Base-by-base conservation (phyloP, 2,113 vertebrate genomes). In the Glaucomys volans region DNA sequence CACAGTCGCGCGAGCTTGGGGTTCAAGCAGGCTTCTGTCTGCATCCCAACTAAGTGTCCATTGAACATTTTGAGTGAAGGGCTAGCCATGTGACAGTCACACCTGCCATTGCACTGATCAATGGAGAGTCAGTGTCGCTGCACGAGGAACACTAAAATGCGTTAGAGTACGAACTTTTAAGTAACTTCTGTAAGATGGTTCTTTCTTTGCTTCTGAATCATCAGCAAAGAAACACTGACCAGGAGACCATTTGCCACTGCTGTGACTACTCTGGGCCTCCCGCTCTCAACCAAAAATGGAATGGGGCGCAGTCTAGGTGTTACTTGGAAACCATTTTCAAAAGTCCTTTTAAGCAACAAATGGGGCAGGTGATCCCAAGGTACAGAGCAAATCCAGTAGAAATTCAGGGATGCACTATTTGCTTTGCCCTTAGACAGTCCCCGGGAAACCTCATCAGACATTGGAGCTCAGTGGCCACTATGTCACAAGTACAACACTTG, bases 261-360 rank as follows among this genome's bases (percentile, higher is more conserved):
- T 28, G 35, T 71, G 32, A 83, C 13, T 13, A 12, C 12, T 6
- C 10, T 37, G 16, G 18, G 20, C n/a, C 42, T 71, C 35, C 71
- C n/a, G 50, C 7, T 18, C 16, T 95, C 37, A 59, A 30, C 62
- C 52, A n/a, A 26, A 72, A 86, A 57, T 52, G 22, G 40, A 83
- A 42, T 32, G 13, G 28, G 74, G 28, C 50, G 22, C 80, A 82
- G 13, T 77, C 22, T 2, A 4, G 32, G 30, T 28, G 22, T 18
- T 52, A 50, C 18, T 37, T 13, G 47, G 16, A 91, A 96, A 96
- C 4, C 30, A 74, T 44, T 72, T 72, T 64, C 44, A 87, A 77
- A 59, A 44, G 22, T 90, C 57, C 37, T 83, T 86, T 47, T 82
- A 83, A 87, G 22, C 18, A 85, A 37, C 17, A 72, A 80, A 52